Evolutionary conservation across 2,888 invertebrate species (phyloP).

Genomic region (Phymatocera aterrima): DNA sequence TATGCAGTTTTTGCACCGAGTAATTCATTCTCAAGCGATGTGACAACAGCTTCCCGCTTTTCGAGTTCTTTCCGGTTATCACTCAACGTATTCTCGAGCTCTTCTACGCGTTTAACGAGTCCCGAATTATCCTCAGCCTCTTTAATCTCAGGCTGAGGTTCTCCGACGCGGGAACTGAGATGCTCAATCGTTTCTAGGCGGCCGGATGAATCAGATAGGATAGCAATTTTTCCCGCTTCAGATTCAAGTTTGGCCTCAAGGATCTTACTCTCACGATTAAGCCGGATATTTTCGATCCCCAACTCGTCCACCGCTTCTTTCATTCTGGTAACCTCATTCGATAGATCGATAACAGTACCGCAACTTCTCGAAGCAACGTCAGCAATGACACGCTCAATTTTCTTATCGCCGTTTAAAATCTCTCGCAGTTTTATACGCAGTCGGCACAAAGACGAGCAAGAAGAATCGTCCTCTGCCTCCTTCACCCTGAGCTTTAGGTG

Average conservation of each 20-base stretch:
- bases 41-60: constrained; percentile 49
- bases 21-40: constrained; percentile 48
- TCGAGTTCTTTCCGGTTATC: constrained; percentile 47
- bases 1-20: constrained; percentile 46
- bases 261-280: constrained; percentile 51
- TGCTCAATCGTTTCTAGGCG: constrained; percentile 56
- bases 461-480: constrained; percentile 49
- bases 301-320: constrained; percentile 52
- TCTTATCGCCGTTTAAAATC: constrained; percentile 54
- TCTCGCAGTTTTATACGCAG: constrained; percentile 52
- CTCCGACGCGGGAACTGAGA: constrained; percentile 51
- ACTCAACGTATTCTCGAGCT: constrained; percentile 53
- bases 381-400: constrained; percentile 57
- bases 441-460: constrained; percentile 42
- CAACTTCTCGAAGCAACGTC: constrained; percentile 54
- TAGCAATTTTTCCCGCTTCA: constrained; percentile 40
- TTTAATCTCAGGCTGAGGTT: constrained; percentile 53
- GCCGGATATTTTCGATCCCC: constrained; percentile 49
- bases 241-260: constrained; percentile 55
- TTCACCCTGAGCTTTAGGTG: constrained; percentile 49
- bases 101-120: constrained; percentile 50
- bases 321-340: constrained; percentile 55
- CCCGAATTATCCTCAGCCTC: constrained; percentile 52
- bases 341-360: constrained; percentile 56
- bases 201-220: constrained; percentile 46